These are phyloP conservation scores for Zosterops pallidus DNA, from an alignment of 2,113 vertebrate species.

Conservation along the genomic window DNA sequence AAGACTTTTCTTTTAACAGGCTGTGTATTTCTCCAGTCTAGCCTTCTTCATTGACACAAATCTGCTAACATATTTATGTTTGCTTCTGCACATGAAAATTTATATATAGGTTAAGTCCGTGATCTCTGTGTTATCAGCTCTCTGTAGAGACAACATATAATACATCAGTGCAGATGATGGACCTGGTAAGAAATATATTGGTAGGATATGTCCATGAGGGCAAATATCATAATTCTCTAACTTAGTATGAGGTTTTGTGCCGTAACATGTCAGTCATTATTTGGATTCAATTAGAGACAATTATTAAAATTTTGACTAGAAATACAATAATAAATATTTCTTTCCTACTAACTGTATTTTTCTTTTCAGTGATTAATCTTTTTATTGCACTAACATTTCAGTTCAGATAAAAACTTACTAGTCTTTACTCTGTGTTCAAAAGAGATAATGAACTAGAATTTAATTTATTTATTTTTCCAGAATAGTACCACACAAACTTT, in stretches of 20 bases:
- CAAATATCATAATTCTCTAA: background rate
- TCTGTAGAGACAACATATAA: background rate
- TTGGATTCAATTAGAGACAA: background rate
- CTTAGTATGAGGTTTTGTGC: background rate
- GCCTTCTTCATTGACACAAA: background rate
- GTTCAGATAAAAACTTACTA: background rate
- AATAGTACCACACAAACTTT: background rate
- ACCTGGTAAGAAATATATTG: background rate
- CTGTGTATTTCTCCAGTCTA: background rate
- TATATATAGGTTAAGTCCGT: background rate
- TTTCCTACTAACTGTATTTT: background rate
- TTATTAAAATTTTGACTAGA: background rate
- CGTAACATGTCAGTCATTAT: background rate
- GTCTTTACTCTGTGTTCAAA: background rate
- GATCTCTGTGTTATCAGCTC: background rate
- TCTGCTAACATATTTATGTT: background rate
- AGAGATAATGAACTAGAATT: background rate
- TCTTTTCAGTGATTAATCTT: background rate
- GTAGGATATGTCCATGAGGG: background rate
- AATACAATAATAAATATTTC: background rate
- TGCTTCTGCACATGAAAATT: accelerated
- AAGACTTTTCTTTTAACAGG: background rate
- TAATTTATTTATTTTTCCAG: background rate
- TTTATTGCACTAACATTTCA: background rate
- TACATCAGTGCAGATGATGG: background rate